Evolutionary conservation across 2,797 vertebrate species (phyloP).

Genomic region (Siniperca scherzeri): DNA sequence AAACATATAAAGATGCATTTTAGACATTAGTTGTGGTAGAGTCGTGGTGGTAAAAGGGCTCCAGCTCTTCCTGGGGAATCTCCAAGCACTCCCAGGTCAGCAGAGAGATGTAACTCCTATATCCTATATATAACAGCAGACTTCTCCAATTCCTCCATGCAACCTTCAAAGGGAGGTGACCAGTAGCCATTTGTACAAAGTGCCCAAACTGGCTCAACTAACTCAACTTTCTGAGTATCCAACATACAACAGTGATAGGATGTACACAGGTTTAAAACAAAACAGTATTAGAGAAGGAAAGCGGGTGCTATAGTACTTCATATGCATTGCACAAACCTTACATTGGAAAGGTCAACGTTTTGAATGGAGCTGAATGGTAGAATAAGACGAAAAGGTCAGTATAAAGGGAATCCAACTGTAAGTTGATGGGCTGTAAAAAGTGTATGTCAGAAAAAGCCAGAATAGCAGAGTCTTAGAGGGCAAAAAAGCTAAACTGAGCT

Average conservation of each 20-base stretch:
- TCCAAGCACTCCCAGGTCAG: background rate
- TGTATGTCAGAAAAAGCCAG: background rate
- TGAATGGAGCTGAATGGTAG: background rate
- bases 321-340: background rate
- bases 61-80: background rate
- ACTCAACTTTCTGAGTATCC: background rate
- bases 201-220: background rate
- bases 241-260: background rate
- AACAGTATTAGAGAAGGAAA: background rate
- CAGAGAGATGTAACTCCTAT: background rate
- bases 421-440: constrained; percentile 12
- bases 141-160: background rate
- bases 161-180: background rate
- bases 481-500: constrained; percentile 22
- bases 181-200: background rate
- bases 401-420: background rate
- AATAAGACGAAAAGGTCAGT: background rate
- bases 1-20: background rate
- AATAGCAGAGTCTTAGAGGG: background rate
- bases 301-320: no score
- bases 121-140: background rate
- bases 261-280: background rate
- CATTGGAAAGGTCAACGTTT: constrained; percentile 21
- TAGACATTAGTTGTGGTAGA: background rate
- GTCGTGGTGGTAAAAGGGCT: background rate